A percentile compares a stretch with the other conserved stretches of the same genome.
These are phyloP conservation scores for Gymnoscelis rufifasciata DNA, from an alignment of 2,888 invertebrate genomes.

Conservation along the genomic window DNA sequence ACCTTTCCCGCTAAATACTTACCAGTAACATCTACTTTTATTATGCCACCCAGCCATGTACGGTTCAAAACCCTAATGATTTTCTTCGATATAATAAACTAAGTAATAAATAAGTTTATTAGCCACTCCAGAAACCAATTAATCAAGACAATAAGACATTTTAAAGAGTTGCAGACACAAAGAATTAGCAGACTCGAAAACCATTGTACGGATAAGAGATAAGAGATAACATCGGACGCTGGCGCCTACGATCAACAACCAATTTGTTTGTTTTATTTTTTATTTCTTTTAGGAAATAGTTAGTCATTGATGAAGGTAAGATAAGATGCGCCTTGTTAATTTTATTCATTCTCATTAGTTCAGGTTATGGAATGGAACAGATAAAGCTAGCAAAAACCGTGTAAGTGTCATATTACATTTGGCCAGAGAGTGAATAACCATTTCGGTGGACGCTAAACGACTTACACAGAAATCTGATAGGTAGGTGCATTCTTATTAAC, in stretches of 20 bases:
- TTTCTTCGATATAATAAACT: slow-evolving; percentile 8
- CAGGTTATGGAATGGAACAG: too few species aligned
- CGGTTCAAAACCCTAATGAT: too few species aligned
- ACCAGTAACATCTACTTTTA: too few species aligned
- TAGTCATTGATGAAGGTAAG: slow-evolving; percentile 7
- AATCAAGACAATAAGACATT: slow-evolving; percentile 24
- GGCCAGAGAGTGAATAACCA: too few species aligned
- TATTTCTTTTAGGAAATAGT: slow-evolving; percentile 6
- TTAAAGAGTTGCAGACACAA: slow-evolving; percentile 30
- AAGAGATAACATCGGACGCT: slow-evolving; percentile 34
- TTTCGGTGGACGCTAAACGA: too few species aligned
- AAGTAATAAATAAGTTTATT: slow-evolving; percentile 14
- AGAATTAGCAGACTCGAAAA: slow-evolving; percentile 33
- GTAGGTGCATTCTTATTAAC: too few species aligned
- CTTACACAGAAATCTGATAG: too few species aligned
- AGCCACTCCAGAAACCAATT: slow-evolving; percentile 24
- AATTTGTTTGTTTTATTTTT: slow-evolving; percentile 27
- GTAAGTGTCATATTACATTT: too few species aligned
- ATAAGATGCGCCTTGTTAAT: slow-evolving; percentile 3
- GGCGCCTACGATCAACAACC: slow-evolving; percentile 32
- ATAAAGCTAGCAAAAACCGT: background rate
- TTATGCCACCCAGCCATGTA: too few species aligned
- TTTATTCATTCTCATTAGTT: background rate
- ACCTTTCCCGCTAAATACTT: too few species aligned
- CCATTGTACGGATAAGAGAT: slow-evolving; percentile 33